These are phyloP conservation scores for Octopus bimaculoides DNA, from an alignment of 1,140 invertebrate species.

Conservation along the genomic window DNA sequence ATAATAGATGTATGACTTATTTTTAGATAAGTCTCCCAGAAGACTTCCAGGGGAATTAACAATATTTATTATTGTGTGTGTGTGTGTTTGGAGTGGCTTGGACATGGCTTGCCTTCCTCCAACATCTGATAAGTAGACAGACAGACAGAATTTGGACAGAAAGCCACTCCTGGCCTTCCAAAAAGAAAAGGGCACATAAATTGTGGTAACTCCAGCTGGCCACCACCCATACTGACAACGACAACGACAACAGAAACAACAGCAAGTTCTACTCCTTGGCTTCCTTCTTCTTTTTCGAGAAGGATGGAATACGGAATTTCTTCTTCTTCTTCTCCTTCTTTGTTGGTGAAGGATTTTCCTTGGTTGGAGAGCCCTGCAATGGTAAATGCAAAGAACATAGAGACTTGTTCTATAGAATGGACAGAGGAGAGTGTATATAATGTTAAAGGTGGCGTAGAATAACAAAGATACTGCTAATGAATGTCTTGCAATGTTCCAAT, in stretches of 20 bases:
- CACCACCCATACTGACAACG: neutral
- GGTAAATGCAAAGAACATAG: neutral
- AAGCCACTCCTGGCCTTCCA: no score
- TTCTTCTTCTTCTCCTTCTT: constrained; percentile 56
- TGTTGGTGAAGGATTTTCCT: constrained; percentile 48
- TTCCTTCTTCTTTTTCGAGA: constrained; percentile 54
- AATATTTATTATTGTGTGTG: no score
- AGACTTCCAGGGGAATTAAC: no score
- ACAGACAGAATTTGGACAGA: no score
- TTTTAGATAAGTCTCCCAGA: no score
- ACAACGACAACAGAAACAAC: constrained; percentile 7
- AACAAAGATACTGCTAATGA: neutral
- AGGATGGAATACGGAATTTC: constrained; percentile 56
- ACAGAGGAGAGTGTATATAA: no score
- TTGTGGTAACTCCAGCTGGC: neutral
- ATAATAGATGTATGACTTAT: no score
- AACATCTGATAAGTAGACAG: no score
- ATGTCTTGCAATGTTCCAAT: neutral
- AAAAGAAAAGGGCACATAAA: no score
- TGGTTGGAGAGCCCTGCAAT: constrained; percentile 49
- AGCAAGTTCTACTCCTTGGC: constrained; percentile 23
- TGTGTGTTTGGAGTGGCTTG: no score
- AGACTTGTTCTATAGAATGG: no score
- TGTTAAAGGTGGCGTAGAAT: neutral
- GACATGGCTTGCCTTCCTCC: no score